Percentiles rank a stretch among this genome's conserved stretches.
Evolutionary conservation across 2,888 invertebrate species (phyloP).

Genomic region (Cyclophora albipunctata): DNA sequence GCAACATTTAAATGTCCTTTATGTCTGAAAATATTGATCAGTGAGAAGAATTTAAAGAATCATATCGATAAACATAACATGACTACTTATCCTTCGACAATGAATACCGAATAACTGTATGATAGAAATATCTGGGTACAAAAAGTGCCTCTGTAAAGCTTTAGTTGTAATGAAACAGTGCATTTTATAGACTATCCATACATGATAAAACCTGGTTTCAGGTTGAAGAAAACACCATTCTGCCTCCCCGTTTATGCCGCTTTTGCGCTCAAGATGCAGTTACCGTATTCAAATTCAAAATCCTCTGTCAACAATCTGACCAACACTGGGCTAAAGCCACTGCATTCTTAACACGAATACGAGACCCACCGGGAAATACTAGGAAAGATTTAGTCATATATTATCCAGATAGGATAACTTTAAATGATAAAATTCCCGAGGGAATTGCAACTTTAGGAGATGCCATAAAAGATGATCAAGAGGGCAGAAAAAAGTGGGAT

Average conservation of each 20-base stretch:
- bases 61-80: slow-evolving; percentile 5
- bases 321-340: slow-evolving; percentile 39
- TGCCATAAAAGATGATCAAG: too few species aligned
- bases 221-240: slow-evolving; percentile 43
- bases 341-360: slow-evolving; percentile 23
- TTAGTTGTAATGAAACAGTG: too few species aligned
- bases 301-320: slow-evolving; percentile 37
- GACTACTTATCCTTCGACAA: too few species aligned
- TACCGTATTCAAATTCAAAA: slow-evolving; percentile 37
- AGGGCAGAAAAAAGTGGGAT: too few species aligned
- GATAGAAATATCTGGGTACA: too few species aligned
- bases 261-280: slow-evolving; percentile 40
- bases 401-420: neutral
- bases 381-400: slow-evolving; percentile 13
- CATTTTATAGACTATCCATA: too few species aligned
- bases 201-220: slow-evolving; percentile 47
- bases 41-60: slow-evolving; percentile 11
- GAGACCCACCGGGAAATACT: slow-evolving; percentile 28
- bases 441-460: too few species aligned
- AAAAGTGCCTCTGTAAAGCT: too few species aligned
- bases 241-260: slow-evolving; percentile 49
- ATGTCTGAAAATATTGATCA: slow-evolving; percentile 12
- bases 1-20: slow-evolving; percentile 7
- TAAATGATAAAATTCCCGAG: too few species aligned
- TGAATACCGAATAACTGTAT: too few species aligned